Base-by-base conservation (phyloP, 1,140 invertebrate species). In the Calephelis nemesis region DNA sequence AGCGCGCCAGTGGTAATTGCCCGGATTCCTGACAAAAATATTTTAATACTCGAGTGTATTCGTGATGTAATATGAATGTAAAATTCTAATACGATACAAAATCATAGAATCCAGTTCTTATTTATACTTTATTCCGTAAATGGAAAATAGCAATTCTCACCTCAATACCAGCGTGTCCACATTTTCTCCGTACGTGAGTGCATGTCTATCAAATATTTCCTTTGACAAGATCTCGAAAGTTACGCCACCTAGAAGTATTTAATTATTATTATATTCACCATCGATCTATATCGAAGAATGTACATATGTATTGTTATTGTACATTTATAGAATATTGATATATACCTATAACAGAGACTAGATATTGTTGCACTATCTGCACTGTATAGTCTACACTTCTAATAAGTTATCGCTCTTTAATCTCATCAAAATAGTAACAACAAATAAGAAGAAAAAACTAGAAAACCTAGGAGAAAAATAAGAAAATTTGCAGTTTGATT, bases 1-100 rank as follows among this genome's bases (percentile, higher is more conserved):
- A 71, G 95, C 95, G 79, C 98, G 94, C 98, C 98, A 99, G 89
- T 99, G 98, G 82, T 97, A 99, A 73, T 96, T 95, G 42, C 99
- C 99, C 47, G 98, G 98, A 93, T 99, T 99, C 68, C 97, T 92
- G 64, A 13, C 67, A n/a, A 76, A 49, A 47, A 40, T 8, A 12
- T 11, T 50, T 7, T 50, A 7, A n/a, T n/a, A n/a, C n/a, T n/a
- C n/a, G n/a, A n/a, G n/a, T n/a, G n/a, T n/a, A n/a, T n/a, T n/a
- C n/a, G n/a, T n/a, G n/a, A n/a, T n/a, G n/a, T n/a, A n/a, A n/a
- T n/a, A n/a, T n/a, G n/a, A 19, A 1, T 19, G 19, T 19, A 3
- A 19, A 19, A 19, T 19, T 19, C 19, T 19, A 19, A 19, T 19
- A 19, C 30, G 30, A 30, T 30, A 30, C 30, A 30, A 30, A 30